Percentiles rank a stretch among this genome's conserved stretches.
phyloP scores from a whole-genome alignment of 2,113 vertebrate genomes.

The Leucopternis melanops region DNA sequence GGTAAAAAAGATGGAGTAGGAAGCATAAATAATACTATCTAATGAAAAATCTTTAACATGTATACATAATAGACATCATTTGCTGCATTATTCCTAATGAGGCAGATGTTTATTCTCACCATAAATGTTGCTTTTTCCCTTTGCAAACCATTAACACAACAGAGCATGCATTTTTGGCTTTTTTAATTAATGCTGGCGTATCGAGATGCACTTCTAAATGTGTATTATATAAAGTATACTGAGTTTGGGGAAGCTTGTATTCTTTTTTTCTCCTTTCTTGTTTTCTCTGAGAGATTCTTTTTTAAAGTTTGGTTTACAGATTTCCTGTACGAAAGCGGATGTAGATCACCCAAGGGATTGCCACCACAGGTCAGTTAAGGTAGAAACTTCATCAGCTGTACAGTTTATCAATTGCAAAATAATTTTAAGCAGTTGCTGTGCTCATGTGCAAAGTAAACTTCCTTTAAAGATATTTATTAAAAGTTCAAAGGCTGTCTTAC shows the following conservation, averaged over 20 bases:
- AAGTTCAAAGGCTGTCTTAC: background rate
- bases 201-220: background rate
- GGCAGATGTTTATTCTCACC: background rate
- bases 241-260: background rate
- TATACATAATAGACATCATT: background rate
- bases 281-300: background rate
- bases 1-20: background rate
- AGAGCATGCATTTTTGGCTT: background rate
- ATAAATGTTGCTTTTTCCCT: background rate
- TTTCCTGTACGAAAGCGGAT: background rate
- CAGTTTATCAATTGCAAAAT: background rate
- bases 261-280: background rate
- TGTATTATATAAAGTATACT: background rate
- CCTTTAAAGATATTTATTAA: background rate
- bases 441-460: background rate
- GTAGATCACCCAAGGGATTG: background rate
- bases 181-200: background rate
- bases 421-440: background rate
- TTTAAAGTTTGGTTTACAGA: background rate
- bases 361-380: background rate
- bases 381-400: background rate
- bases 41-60: background rate
- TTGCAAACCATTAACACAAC: background rate
- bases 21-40: background rate
- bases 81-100: background rate